phyloP scores from a whole-genome alignment of 2,888 invertebrate species.

The Caenorhabditis sp. region DNA sequence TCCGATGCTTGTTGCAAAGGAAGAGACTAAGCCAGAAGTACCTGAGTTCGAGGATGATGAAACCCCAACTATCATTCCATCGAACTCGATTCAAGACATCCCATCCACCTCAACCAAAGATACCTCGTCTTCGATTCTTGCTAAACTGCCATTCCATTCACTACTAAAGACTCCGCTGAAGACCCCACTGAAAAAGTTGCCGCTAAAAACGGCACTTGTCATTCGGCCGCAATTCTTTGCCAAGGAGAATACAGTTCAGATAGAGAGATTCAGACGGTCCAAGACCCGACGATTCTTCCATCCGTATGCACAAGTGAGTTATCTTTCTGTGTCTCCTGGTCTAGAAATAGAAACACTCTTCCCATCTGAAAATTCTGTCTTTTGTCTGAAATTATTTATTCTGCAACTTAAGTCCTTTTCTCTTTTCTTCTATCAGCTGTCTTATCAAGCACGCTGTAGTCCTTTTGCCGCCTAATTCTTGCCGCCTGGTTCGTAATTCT shows the following conservation, averaged over 20 bases:
- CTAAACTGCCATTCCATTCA: conserved; percentile 26
- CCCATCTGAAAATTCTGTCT: too few species aligned
- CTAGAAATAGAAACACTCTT: conserved; percentile 12
- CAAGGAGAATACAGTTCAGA: conserved; percentile 57
- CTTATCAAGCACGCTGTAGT: conserved; percentile 18
- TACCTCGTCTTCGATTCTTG: conserved; percentile 10
- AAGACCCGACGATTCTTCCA: conserved; percentile 74
- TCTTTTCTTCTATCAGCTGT: conserved; percentile 33
- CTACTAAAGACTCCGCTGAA: conserved; percentile 38
- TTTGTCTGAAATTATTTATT: conserved; percentile 3
- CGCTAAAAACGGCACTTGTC: conserved; percentile 65
- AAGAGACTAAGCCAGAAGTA: conserved; percentile 6
- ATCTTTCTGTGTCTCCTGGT: neutral
- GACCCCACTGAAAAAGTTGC: conserved; percentile 54
- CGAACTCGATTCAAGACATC: neutral
- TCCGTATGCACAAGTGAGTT: conserved; percentile 70
- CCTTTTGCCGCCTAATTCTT: neutral
- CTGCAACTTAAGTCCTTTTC: conserved; percentile 20
- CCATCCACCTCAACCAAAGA: neutral
- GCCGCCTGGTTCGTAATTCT: conserved; percentile 21
- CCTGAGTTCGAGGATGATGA: conserved; percentile 20
- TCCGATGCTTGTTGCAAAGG: conserved; percentile 20
- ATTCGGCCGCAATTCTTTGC: conserved; percentile 60
- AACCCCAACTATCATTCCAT: neutral
- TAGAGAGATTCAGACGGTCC: conserved; percentile 69